A percentile compares a stretch with the other conserved stretches of the same genome.
These are phyloP conservation scores for Aethes cnicana DNA, from an alignment of 2,888 invertebrate genomes.

Conservation along the genomic window DNA sequence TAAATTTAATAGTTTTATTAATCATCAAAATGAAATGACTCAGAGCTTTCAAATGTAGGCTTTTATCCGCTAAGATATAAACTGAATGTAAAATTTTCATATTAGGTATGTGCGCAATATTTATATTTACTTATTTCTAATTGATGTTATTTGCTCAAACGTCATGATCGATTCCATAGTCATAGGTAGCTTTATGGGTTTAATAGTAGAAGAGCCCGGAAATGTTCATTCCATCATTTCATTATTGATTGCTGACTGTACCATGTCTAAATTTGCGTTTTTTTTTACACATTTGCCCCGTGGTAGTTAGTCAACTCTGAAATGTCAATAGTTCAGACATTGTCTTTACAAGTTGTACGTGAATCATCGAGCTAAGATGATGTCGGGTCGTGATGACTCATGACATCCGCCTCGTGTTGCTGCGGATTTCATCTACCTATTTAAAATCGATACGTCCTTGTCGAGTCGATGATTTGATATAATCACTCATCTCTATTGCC, in stretches of 20 bases:
- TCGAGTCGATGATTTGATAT: no score
- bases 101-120: no score
- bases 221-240: no score
- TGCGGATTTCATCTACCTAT: constrained; percentile 10
- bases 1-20: constrained; percentile 30
- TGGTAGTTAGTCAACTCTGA: constrained; percentile 27
- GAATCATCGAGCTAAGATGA: constrained; percentile 28
- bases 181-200: no score
- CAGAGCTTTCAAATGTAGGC: constrained; percentile 48
- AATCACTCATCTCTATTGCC: no score
- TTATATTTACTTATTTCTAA: neutral
- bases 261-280: no score
- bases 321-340: constrained; percentile 32
- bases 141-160: neutral
- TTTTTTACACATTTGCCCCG: neutral
- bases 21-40: constrained; percentile 39
- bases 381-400: constrained; percentile 23
- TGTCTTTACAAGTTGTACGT: constrained; percentile 14
- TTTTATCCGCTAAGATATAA: constrained; percentile 37
- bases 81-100: no score
- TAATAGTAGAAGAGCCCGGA: no score
- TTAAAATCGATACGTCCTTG: neutral
- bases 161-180: no score
- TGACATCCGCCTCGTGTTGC: constrained; percentile 18
- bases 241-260: no score